Evolutionary conservation across 2,113 vertebrate genomes (phyloP).

Genomic region (Clarias batrachus): DNA sequence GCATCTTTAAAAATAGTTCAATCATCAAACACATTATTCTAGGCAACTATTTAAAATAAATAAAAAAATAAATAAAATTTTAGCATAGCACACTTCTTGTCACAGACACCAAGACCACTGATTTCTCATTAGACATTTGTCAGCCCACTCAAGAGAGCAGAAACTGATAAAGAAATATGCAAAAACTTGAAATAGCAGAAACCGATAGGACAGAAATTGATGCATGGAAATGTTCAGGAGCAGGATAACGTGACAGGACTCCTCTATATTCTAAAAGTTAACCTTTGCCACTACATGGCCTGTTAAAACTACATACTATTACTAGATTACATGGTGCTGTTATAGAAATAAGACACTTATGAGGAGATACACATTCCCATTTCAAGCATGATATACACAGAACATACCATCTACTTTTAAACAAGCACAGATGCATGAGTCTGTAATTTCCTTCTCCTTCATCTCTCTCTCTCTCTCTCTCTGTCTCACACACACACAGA

Average conservation of each 20-base stretch:
- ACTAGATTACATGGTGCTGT: neutral
- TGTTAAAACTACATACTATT: slow-evolving; percentile 33
- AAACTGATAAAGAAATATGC: neutral
- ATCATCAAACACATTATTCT: neutral
- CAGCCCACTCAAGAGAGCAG: neutral
- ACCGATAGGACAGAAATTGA: neutral
- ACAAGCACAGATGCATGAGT: slow-evolving; percentile 12
- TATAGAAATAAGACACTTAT: slow-evolving; percentile 12
- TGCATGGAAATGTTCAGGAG: neutral
- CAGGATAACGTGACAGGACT: slow-evolving; percentile 13
- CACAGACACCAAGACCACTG: neutral
- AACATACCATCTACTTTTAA: neutral
- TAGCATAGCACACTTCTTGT: neutral
- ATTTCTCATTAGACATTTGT: neutral
- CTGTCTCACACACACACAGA: slow-evolving; percentile 26
- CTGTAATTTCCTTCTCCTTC: neutral
- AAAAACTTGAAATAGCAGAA: neutral
- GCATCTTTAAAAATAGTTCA: neutral
- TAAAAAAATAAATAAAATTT: no score
- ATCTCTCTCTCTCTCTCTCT: neutral
- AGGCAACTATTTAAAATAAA: neutral
- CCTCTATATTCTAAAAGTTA: slow-evolving; percentile 15
- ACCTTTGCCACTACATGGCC: slow-evolving; percentile 12
- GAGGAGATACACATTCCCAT: slow-evolving; percentile 1
- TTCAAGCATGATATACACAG: neutral